Evolutionary conservation across 2,888 invertebrate genomes (phyloP).

Genomic region (Euproctis similis): DNA sequence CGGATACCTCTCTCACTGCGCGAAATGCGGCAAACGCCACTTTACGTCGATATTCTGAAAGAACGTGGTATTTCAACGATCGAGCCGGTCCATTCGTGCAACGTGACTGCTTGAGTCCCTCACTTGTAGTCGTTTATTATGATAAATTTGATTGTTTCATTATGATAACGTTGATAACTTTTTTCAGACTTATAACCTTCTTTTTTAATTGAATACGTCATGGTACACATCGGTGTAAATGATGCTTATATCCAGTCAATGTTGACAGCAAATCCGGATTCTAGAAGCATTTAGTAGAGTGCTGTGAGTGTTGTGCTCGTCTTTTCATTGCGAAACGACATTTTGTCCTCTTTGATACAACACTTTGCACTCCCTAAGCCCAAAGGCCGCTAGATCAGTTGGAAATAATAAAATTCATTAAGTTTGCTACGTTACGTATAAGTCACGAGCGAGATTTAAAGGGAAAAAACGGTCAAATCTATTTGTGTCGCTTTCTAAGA

Average conservation of each 20-base stretch:
- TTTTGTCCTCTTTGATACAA: slow-evolving; percentile 56
- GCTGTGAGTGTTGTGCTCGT: slow-evolving; percentile 31
- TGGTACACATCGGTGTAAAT: slow-evolving; percentile 30
- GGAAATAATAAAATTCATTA: slow-evolving; percentile 23
- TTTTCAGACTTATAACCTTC: no score
- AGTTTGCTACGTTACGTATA: slow-evolving; percentile 13
- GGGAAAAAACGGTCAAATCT: slow-evolving; percentile 5
- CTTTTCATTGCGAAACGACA: slow-evolving; percentile 42
- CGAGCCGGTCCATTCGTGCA: no score
- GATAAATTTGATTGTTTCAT: no score
- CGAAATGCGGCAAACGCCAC: no score
- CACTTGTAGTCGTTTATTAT: no score
- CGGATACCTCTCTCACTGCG: no score
- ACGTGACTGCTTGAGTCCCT: no score
- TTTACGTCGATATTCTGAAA: no score
- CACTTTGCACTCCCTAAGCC: slow-evolving; percentile 61
- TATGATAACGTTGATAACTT: no score
- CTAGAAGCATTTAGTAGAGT: slow-evolving; percentile 62
- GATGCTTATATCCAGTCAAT: slow-evolving; percentile 40
- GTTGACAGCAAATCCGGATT: slow-evolving; percentile 61
- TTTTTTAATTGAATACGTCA: no score
- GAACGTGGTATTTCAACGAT: no score
- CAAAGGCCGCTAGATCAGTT: slow-evolving; percentile 20
- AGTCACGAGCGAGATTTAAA: slow-evolving; percentile 3
- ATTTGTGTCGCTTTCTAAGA: slow-evolving; percentile 1